Percentiles rank a stretch among this genome's conserved stretches.
Conservation (phyloP, 2,888 invertebrate species). For the Macrosiphum euphorbiae region DNA sequence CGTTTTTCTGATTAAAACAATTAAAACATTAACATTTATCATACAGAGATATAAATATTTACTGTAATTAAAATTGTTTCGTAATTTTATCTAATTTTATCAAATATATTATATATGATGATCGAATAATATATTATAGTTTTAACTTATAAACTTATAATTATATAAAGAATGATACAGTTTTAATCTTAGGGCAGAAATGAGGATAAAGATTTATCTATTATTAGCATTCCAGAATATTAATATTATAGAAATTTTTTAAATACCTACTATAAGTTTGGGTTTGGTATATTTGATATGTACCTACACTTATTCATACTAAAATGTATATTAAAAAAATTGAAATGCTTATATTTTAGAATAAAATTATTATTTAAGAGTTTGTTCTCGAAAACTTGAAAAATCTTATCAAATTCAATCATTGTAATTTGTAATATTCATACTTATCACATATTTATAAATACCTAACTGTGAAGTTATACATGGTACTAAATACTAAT, state of each 20-base stretch:
- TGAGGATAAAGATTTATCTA: not conserved
- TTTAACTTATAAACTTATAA: too few species aligned
- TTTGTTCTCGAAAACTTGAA: too few species aligned
- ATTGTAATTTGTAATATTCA: not conserved
- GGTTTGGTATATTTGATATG: too few species aligned
- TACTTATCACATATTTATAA: not conserved
- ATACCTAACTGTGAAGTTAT: not conserved
- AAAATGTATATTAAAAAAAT: too few species aligned
- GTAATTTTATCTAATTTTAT: not conserved
- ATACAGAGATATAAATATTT: not conserved
- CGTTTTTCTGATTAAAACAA: conserved; percentile 21
- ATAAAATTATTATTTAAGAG: too few species aligned
- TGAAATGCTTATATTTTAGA: too few species aligned
- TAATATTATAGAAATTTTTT: too few species aligned
- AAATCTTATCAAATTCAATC: too few species aligned
- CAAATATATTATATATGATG: not conserved
- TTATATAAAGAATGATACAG: not conserved
- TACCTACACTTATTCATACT: too few species aligned
- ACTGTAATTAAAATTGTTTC: not conserved
- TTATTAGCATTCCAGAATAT: not conserved
- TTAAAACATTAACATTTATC: not conserved
- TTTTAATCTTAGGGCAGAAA: not conserved
- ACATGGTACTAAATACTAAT: not conserved
- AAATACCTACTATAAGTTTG: too few species aligned
- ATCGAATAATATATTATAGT: not conserved